Evolutionary conservation across 2,888 invertebrate genomes (phyloP), one percentile per base, ranked within the genome.

Genomic region (Therioaphis trifolii): DNA sequence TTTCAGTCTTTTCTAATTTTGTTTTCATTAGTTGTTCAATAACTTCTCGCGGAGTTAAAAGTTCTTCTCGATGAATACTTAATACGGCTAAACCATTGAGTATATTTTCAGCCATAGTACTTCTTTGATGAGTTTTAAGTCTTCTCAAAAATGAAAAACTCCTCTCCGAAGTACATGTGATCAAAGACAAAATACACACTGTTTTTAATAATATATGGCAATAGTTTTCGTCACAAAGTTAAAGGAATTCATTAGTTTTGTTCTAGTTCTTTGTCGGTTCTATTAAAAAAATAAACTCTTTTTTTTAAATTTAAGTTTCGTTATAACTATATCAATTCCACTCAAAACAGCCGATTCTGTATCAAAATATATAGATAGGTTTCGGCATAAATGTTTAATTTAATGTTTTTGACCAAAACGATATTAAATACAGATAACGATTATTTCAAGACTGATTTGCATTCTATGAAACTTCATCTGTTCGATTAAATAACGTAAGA

Each of bases 1-100:
- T 58, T 58, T 58, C 58, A 58, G 58, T 58, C 24, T 58, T 58
- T 24, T 58, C n/a, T n/a, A n/a, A 61, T 61, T 61, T 61, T 61
- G n/a, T 61, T 61, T n/a, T n/a, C n/a, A n/a, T n/a, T 27, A 61
- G 29, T 7, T 61, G 27, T 61, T 61, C 61, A 61, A 61, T 27
- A 61, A 29, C 61, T 61, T 29, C 61, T 61, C 27, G 21, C n/a
- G 29, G 61, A n/a, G n/a, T n/a, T n/a, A n/a, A n/a, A n/a, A 61
- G 61, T 61, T 61, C 29, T 61, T 61, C 61, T 1, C 61, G 24
- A 29, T 61, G 61, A 4, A 61, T 29, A 61, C 61, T 61, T 61
- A 61, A 14, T 27, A 61, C 27, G 61, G 29, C 61, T 27, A 61
- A 58, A 61, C 61, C 27, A 61, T 27, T 61, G 2, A 61, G 61